Evolutionary conservation across 2,797 vertebrate genomes (phyloP).

Genomic region (Acridotheres tristis): DNA sequence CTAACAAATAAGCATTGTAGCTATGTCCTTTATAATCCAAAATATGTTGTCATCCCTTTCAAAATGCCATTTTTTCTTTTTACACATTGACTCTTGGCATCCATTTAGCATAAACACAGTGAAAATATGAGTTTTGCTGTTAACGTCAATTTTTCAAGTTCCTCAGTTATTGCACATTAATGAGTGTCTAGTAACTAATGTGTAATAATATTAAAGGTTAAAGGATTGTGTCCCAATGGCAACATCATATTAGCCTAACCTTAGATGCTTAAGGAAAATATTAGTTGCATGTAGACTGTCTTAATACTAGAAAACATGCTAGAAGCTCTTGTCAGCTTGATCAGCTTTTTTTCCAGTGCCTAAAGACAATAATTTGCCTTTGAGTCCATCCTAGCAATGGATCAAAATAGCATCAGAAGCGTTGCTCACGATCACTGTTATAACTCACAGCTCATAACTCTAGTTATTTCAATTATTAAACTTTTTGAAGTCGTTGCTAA

Average conservation of each 20-base stretch:
- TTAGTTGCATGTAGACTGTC: neutral
- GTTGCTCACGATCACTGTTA: neutral
- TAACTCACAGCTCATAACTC: neutral
- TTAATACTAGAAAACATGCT: neutral
- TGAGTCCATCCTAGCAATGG: neutral
- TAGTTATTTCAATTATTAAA: neutral
- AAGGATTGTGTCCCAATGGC: neutral
- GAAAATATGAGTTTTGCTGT: neutral
- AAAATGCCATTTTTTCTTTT: neutral
- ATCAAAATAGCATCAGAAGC: neutral
- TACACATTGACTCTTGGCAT: neutral
- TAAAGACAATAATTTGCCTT: neutral
- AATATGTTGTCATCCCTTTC: neutral
- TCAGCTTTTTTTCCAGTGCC: neutral
- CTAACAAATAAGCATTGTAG: neutral
- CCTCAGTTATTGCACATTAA: neutral
- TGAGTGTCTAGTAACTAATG: neutral
- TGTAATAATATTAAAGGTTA: neutral
- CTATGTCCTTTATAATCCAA: neutral
- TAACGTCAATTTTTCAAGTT: neutral
- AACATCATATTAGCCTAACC: neutral
- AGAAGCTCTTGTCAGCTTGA: neutral
- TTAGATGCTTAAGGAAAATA: neutral
- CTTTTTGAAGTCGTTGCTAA: neutral
- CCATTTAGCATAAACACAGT: neutral